Conservation (phyloP, 2,113 vertebrate genomes). For the Litocranius walleri region DNA sequence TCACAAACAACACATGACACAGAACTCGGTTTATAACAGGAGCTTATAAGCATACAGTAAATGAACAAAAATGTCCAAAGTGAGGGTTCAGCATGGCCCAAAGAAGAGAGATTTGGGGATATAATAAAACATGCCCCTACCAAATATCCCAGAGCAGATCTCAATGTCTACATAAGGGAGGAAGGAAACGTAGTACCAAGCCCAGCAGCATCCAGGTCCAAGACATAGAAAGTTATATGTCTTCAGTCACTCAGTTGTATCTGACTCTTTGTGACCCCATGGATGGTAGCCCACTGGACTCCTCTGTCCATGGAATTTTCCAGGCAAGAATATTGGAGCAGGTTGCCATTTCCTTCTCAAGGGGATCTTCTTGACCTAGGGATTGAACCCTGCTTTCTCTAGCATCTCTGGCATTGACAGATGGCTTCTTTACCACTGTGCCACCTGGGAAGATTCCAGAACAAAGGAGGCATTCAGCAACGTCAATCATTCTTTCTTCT, state of each 20-base stretch:
- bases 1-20: not conserved
- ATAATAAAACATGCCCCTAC: not conserved
- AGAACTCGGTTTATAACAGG: too few species aligned
- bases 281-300: fast-evolving
- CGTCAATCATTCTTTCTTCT: not conserved
- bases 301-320: not conserved
- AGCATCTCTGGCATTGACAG: not conserved
- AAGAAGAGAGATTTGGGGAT: not conserved
- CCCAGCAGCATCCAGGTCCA: too few species aligned
- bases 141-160: too few species aligned
- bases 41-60: not conserved
- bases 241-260: not conserved
- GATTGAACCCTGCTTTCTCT: not conserved
- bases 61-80: not conserved
- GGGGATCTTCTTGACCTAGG: not conserved
- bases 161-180: not conserved
- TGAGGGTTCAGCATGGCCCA: not conserved
- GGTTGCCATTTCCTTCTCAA: not conserved
- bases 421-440: not conserved
- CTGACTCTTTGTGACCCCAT: not conserved
- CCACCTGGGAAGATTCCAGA: not conserved
- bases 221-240: not conserved
- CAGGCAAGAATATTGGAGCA: not conserved
- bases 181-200: not conserved
- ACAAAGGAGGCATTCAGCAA: not conserved